Base-by-base conservation (phyloP, 2,113 vertebrate genomes). In the Oryzias javanicus region DNA sequence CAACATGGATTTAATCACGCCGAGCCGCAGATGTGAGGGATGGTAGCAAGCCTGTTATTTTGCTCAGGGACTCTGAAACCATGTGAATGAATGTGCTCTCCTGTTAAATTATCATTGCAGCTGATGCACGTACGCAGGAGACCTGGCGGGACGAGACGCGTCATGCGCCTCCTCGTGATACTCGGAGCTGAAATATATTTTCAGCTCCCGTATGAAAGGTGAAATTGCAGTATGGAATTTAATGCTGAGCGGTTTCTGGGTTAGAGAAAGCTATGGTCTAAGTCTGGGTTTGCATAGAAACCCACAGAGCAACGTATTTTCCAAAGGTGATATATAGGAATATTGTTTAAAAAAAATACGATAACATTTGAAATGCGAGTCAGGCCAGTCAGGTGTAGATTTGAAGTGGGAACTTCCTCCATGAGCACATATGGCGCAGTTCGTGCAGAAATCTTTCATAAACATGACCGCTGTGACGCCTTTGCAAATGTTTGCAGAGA, bases 41-140 rank as follows among this genome's bases (percentile, higher is more conserved):
- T 81, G 75, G 79, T 81, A 51, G 77, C 71, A 6, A 79, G 77
- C 82, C 84, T 81, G 79, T 86, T 86, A 84, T 86, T 89, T 83
- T 81, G 83, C 81, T 82, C 61, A 60, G 83, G 87, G 83, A 87
- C 79, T 75, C 64, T n/a, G 69, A 76, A 76, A 76, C 77, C 24
- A 42, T 44, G 76, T 40, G 81, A 80, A 86, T 80, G 78, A 71
- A 81, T 81, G 79, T 76, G 79, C 81, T 77, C 84, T 78, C 75
- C 81, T 81, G 77, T 78, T 84, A 87, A 84, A 84, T 82, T 79
- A 82, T 86, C 80, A 88, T 82, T 85, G 79, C 86, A 81, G 84
- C 86, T 86, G 87, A 87, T 85, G 84, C 84, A 70, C 64, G 86
- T 71, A 78, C 84, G 84, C 79, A 74, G 24, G 84, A 87, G 82